phyloP scores from a whole-genome alignment of 2,113 vertebrate genomes.

The Trematomus loennbergii region DNA sequence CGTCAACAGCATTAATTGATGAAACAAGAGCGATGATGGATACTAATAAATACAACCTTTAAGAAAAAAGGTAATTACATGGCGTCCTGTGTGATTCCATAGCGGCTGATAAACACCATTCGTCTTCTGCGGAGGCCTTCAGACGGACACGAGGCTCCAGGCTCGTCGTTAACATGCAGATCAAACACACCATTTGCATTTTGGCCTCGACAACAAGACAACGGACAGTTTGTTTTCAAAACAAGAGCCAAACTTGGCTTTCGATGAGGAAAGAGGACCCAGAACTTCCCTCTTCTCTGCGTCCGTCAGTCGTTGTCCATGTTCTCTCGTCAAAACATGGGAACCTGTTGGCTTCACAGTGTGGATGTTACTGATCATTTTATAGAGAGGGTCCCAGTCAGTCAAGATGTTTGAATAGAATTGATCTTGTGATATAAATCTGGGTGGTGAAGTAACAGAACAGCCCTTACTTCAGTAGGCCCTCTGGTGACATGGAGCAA shows the following conservation, averaged over 20 bases:
- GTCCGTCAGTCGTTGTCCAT: no score
- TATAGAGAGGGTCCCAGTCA: no score
- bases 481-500: no score
- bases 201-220: neutral
- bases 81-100: slow-evolving; percentile 71
- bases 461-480: no score
- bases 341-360: no score
- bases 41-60: slow-evolving; percentile 93
- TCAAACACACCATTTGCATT: slow-evolving; percentile 44
- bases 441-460: no score
- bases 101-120: slow-evolving; percentile 68
- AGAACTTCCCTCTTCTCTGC: neutral
- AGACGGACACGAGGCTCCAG: slow-evolving; percentile 3
- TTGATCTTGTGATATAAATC: no score
- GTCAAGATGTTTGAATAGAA: no score
- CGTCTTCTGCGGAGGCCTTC: slow-evolving; percentile 50
- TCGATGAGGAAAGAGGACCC: neutral
- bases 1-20: slow-evolving; percentile 97
- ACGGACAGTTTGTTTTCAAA: neutral
- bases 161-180: slow-evolving; percentile 34
- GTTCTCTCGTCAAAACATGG: no score
- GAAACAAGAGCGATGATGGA: slow-evolving; percentile 94
- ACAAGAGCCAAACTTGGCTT: neutral
- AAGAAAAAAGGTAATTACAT: slow-evolving; percentile 77
- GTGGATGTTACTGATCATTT: no score